Conservation (phyloP, 2,113 vertebrate species). For the Clinocottus analis region DNA sequence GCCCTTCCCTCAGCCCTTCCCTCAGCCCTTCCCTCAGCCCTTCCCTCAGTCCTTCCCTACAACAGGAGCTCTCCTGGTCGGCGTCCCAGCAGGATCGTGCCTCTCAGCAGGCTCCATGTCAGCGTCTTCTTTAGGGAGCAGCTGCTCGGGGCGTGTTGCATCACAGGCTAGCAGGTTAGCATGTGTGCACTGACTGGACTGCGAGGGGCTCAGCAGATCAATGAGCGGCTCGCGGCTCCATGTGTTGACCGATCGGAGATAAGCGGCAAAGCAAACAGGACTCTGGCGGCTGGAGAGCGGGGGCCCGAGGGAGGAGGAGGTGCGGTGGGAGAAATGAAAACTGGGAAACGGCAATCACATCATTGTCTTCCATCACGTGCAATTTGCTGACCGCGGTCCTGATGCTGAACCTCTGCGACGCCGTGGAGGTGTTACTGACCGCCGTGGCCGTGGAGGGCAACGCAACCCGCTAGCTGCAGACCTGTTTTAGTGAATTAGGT, state of each 20-base stretch:
- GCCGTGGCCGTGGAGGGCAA: constrained; percentile 30
- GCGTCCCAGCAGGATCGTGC: background rate
- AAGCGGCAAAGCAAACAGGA: constrained; percentile 64
- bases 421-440: constrained; percentile 37
- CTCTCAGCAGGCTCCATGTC: constrained; percentile 32
- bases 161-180: constrained; percentile 66
- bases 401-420: constrained; percentile 12
- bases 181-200: constrained; percentile 70
- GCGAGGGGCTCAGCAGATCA: constrained; percentile 72
- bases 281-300: constrained; percentile 16
- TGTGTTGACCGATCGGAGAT: constrained; percentile 68
- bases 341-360: constrained; percentile 1
- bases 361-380: constrained; percentile 9
- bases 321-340: constrained; percentile 2
- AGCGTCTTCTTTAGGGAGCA: too few species aligned
- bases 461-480: constrained; percentile 22
- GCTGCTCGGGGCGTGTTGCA: constrained; percentile 38
- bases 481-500: constrained; percentile 45
- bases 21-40: too few species aligned
- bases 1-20: too few species aligned
- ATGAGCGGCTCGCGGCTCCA: constrained; percentile 51
- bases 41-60: background rate
- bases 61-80: constrained; percentile 1
- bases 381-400: constrained; percentile 38
- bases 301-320: background rate